Evolutionary conservation across 2,113 vertebrate genomes (phyloP), one percentile per base, ranked within the genome.

Genomic region (Mesitornis unicolor): DNA sequence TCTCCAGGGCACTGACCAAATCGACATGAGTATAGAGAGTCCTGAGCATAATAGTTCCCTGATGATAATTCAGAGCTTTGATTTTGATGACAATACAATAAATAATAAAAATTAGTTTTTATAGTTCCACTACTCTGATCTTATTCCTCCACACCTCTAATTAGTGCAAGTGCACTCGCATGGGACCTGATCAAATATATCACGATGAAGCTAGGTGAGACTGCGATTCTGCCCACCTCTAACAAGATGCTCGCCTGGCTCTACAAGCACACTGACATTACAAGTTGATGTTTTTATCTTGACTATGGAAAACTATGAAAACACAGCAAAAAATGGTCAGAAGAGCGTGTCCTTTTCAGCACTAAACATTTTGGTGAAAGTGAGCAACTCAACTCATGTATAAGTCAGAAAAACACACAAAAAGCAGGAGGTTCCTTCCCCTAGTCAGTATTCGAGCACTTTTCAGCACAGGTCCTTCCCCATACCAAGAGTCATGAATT

Each of bases 1-100:
- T 82, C 79, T 90, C 22, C 83, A 89, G 71, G 83, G 54, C 90
- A 78, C 64, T 84, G 47, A 84, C 35, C 67, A 90, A 67, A 92
- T 65, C 64, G 50, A 59, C 10, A 1, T 45, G 73, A 70, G 16
- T 10, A 77, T 7, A 87, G 5, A 70, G 7, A 83, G n/a, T 67
- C 35, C 21, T 43, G 16, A 80, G 47, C 29, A 4, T 51, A 77
- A 59, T 4, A 78, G 35, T 36, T 83, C 57, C 19, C 36, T 64
- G 31, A 85, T 59, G 45, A 28, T 84, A 90, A 95, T 57, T 81
- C 54, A 71, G 56, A 63, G 54, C 43, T 90, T 86, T 87, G 22
- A 35, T 95, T 84, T 63, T 9, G 26, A 28, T 64, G 25, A 73
- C 28, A 83, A 75, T 33, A 59, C 25, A 77, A 71, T 38, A 90